Evolutionary conservation across 2,888 invertebrate species (phyloP), one percentile per base, ranked within the genome.

Genomic region (Tachina grossa): DNA sequence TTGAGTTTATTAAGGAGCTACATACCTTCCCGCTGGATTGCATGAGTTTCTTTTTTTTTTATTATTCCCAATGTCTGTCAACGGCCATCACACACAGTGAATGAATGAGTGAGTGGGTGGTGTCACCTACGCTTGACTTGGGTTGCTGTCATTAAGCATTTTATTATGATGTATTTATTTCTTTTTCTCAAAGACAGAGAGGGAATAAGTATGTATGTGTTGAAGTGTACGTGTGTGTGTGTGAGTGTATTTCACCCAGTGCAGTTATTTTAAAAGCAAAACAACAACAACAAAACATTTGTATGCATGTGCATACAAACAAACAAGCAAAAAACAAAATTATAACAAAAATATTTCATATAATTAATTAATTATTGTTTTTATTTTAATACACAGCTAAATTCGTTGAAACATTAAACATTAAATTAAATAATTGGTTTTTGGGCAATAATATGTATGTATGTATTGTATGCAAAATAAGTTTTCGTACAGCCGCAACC

Each of bases 91-190:
- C 4, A 63, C 45, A 22, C 2, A 63, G 82, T 80, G 2, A 63
- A 83, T 83, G 86, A 59, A 78, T 78, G 6, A 63, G 79, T 75
- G 9, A 51, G 84, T 84, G 87, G 87, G 86, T 87, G 87, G 86
- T 85, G 79, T 82, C 81, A 85, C 53, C 85, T 84, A 75, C 76
- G 87, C 81, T 85, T 77, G 84, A 80, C 55, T 83, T 77, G 39
- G 41, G 43, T 43, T 79, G 45, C 41, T 68, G 59, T 79, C 78
- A 72, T 65, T 78, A 74, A 75, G 72, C 6, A 63, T 63, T 76
- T 75, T 49, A 69, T 61, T 76, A 72, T 55, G 45, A 72, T 55
- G 53, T 49, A 14, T 11, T 51, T 71, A 11, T 55, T 65, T 49
- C 10, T 71, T 49, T 22, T 45, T 11, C 13, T 31, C 43, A 63